Evolutionary conservation across 2,113 vertebrate genomes (phyloP).

Genomic region (Cynoglossus semilaevis): DNA sequence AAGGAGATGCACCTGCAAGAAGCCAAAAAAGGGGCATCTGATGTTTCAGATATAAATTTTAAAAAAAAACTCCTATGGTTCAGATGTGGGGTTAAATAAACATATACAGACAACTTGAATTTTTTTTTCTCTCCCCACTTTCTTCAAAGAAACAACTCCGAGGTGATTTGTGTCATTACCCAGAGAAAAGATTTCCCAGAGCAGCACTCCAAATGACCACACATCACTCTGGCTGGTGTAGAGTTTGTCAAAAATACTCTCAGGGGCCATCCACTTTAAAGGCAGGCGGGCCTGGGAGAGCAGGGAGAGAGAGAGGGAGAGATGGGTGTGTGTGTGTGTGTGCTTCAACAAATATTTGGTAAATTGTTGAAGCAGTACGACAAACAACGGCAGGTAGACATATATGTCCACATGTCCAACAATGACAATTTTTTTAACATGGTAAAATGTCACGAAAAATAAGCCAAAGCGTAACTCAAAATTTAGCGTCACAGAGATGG

Average conservation of each 20-base stretch:
- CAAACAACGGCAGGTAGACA: no score
- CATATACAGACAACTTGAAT: not conserved
- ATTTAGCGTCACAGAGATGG: no score
- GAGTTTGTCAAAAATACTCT: conserved; percentile 98
- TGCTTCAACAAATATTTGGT: no score
- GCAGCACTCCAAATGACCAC: conserved; percentile 97
- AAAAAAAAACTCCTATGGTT: no score
- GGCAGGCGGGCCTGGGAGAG: conserved; percentile 88
- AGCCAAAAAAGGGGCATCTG: not conserved
- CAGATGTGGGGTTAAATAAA: not conserved
- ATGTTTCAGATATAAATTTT: not conserved
- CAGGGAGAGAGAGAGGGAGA: conserved; percentile 11
- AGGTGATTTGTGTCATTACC: conserved; percentile 76
- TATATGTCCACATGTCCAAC: no score
- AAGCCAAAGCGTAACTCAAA: no score
- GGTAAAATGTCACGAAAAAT: no score
- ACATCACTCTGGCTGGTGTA: conserved; percentile 98
- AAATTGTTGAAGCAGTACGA: no score
- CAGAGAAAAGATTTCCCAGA: conserved; percentile 98
- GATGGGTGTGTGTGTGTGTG: no score
- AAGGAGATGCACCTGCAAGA: conserved; percentile 88
- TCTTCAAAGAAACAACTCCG: conserved; percentile 2
- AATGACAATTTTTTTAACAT: no score
- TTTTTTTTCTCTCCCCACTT: conserved; percentile 1
- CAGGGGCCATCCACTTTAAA: conserved; percentile 98